Evolutionary conservation across 2,797 vertebrate species (phyloP), one percentile per base, ranked within the genome.

Genomic region (Oryzias dopingdopingensis): DNA sequence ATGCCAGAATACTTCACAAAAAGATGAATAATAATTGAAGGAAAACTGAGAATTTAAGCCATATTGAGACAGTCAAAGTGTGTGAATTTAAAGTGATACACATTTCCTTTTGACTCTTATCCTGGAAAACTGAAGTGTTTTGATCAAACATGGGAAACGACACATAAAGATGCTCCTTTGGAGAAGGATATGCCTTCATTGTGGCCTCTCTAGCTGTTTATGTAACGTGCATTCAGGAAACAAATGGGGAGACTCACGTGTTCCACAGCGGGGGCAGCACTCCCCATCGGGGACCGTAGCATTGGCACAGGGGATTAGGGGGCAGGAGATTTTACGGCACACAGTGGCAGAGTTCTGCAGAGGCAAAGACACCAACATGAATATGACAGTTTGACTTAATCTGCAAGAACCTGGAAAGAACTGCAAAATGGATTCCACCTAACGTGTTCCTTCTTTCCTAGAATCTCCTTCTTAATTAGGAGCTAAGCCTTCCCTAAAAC

Each of bases 271-370:
- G 2, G 97, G 96, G 80, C 97, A 99, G 89, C 97, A 99, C 81
- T 99, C 96, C 53, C 97, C 96, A 32, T 99, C 96, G 0, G 95
- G 95, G 73, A 99, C 92, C 0, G 95, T 97, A 66, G 95, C 96
- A 6, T 98, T 98, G 62, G 94, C 93, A 58, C 97, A 99, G 62
- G 95, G 93, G 84, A 99, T 95, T 62, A 97, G 90, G 18, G 97
- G 97, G 61, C 97, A 99, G 73, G 96, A 97, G 66, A 97, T 95
- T 72, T 98, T 96, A 68, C 94, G 95, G 76, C 97, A 99, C 74
- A 98, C 93, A 7, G 95, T 98, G 43, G 95, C 94, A 41, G 97
- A 97, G 64, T 98, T 96, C 97, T 99, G 65, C 14, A 81, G 61
- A 65, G 50, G 32, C 29, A 32, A 32, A 32, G 29, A 32, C 6